Evolutionary conservation across 35 echinoderm and acorn worm genomes (phyloP), one percentile per base, ranked within the genome.

Genomic region (Anneissia japonica): DNA sequence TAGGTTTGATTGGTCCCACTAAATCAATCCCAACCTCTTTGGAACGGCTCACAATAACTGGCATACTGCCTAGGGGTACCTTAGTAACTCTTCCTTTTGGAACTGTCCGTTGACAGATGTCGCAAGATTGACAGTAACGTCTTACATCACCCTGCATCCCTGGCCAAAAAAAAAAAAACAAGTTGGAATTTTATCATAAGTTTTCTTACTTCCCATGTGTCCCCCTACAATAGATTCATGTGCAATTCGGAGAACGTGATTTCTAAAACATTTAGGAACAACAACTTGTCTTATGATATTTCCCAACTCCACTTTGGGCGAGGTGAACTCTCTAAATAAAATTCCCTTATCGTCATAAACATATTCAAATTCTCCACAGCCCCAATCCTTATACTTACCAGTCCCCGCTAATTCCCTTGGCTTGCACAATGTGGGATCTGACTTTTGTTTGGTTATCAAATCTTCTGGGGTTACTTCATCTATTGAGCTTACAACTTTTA

Each of bases 1-100:
- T 28, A n/a, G 90, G 81, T 31, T 91, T 82, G 0, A 91, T 91
- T 35, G 90, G 90, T 6, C 90, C 84, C 12, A 87, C 79, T 13
- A 91, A 31, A 36, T 92, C 90, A 0, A 92, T 51, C 0, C 64
- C 90, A 7, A 92, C 85, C 29, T n/a, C 85, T 14, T 29, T 88
- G 38, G 39, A 92, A 3, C 74, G 34, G 11, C 87, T 76, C 19
- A 92, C 88, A 11, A 88, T 3, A 17, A n/a, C n/a, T n/a, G 86
- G 86, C 77, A 81, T 87, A 23, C 39, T n/a, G 0, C 86, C 77
- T 36, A 80, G n/a, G 9, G 77, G 37, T 36, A 80, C 32, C n/a
- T n/a, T n/a, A n/a, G n/a, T n/a, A 37, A 80, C 33, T 35, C 78
- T 32, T 21, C 79, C 79, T 30, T 41, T 41, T 30, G 79, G 37